These are phyloP conservation scores for Gobionotothen gibberifrons DNA, from an alignment of 2,797 vertebrate genomes.

Conservation along the genomic window DNA sequence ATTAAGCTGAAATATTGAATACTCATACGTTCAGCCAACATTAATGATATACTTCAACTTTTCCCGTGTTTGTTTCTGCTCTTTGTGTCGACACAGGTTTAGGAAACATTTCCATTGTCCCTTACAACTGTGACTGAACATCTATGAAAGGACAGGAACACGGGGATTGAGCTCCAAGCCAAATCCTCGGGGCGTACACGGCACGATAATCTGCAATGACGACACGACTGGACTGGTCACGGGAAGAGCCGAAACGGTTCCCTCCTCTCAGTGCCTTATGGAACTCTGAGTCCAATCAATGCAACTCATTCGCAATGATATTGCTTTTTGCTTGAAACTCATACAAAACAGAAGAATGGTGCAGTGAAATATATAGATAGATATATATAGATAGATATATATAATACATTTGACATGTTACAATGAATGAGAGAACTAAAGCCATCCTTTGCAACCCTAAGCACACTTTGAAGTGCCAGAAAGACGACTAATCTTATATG, in stretches of 20 bases:
- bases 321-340: conserved; percentile 93
- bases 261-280: conserved; percentile 99
- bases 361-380: conserved; percentile 69
- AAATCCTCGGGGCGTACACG: conserved; percentile 83
- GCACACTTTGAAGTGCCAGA: conserved; percentile 90
- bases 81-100: conserved; percentile 70
- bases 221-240: conserved; percentile 95
- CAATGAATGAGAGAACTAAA: conserved; percentile 87
- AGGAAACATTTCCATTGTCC: conserved; percentile 67
- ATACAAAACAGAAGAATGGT: conserved; percentile 79
- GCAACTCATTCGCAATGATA: conserved; percentile 95
- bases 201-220: conserved; percentile 90
- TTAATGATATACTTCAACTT: conserved; percentile 12
- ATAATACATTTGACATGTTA: conserved; percentile 70
- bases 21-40: neutral
- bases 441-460: conserved; percentile 98
- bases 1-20: neutral
- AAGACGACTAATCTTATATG: conserved; percentile 71
- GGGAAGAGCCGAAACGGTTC: conserved; percentile 88
- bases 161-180: conserved; percentile 68
- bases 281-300: conserved; percentile 97
- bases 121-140: conserved; percentile 81
- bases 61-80: conserved; percentile 33
- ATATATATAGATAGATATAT: conserved; percentile 69
- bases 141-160: conserved; percentile 72